Evolutionary conservation across 2,888 invertebrate genomes (phyloP), one percentile per base, ranked within the genome.

Genomic region (Drosophila birchii): DNA sequence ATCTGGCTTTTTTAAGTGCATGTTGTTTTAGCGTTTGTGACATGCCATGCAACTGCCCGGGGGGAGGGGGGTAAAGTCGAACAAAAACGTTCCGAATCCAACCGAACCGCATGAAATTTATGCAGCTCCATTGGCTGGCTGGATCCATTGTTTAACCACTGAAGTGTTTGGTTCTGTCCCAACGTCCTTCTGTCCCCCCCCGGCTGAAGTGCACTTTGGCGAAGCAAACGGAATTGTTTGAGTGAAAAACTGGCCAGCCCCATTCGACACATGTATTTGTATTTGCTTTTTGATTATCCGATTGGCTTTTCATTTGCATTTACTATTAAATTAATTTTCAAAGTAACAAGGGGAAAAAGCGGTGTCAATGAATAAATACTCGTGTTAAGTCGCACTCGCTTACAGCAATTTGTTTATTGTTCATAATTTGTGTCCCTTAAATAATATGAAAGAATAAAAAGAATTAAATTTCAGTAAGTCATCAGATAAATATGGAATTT

Each of bases 11-110:
- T 75, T 78, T 81, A 79, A 86, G 80, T 82, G 89, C 84, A 88
- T 86, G 90, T 90, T 90, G 89, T 80, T 88, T 86, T 68, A 86
- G 85, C 90, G 89, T 68, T 90, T 88, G 90, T 77, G 87, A 90
- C 90, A 88, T 90, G 81, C 80, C 34, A 61, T 51, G 51, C 51
- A 82, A 73, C 86, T 49, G 47, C 29, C 41, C 32, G 45, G 39
- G 61, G 78, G 66, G 58, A 63, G 49, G 36, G 63, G 74, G 66
- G 58, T 59, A 18, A 7, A 29, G 29, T 74, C 71, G 69, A 84
- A 18, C 55, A 29, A 51, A n/a, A 34, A 47, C 45, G 44, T 23
- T 44, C 45, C 8, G 16, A 16, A 16, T 14, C 23, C 8, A 44
- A 45, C 20, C 34, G 12, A 43, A 51, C 14, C 49, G 49, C 36